Evolutionary conservation across 2,888 invertebrate species (phyloP).

Genomic region (Melanargia galathea): DNA sequence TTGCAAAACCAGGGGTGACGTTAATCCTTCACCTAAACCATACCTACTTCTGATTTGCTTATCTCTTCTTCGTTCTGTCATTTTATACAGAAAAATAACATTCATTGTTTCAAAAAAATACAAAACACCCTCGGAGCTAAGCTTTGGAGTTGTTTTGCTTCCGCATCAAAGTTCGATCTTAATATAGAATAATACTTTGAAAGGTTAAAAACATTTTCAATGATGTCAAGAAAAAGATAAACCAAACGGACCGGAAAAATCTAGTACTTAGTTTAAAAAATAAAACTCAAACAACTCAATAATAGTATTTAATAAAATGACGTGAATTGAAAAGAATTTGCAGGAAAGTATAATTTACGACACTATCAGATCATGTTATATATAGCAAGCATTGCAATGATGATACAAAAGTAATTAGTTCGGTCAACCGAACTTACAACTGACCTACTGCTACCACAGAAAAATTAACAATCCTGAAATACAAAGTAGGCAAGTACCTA

Average conservation of each 20-base stretch:
- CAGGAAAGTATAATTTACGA: background rate
- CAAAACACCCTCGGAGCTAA: background rate
- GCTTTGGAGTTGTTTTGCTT: background rate
- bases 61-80: background rate
- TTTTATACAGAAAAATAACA: constrained; percentile 1
- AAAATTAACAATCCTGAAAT: too few species aligned
- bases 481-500: too few species aligned
- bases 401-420: too few species aligned
- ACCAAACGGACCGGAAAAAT: background rate
- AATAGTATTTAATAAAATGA: background rate
- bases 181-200: background rate
- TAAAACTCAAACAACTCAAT: background rate
- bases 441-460: too few species aligned
- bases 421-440: too few species aligned
- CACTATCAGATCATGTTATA: background rate
- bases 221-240: background rate
- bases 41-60: background rate
- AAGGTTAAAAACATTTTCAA: background rate
- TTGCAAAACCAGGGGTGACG: constrained; percentile 55
- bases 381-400: too few species aligned
- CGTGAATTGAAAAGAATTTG: background rate
- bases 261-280: background rate
- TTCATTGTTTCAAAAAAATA: background rate
- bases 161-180: background rate
- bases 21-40: constrained; percentile 49